A percentile compares a stretch with the other conserved stretches of the same genome.
These are phyloP conservation scores for Thera obeliscata DNA, from an alignment of 2,888 invertebrate species.

Conservation along the genomic window DNA sequence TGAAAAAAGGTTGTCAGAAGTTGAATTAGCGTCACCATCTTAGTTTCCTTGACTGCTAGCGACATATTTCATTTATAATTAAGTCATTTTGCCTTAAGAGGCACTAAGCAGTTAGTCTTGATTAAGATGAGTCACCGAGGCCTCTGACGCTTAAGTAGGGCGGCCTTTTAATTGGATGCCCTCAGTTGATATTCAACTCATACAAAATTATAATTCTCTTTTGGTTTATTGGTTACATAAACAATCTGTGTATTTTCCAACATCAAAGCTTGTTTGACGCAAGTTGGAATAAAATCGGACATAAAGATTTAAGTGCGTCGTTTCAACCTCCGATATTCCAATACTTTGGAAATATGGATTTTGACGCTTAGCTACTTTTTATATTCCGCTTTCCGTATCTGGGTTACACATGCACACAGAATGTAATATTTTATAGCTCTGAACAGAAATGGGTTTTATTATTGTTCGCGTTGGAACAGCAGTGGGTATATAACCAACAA, in stretches of 20 bases:
- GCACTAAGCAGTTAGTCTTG: too few species aligned
- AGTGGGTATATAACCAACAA: conserved; percentile 22
- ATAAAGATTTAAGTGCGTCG: conserved; percentile 46
- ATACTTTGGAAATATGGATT: conserved; percentile 51
- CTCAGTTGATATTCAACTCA: neutral
- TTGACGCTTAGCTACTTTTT: conserved; percentile 37
- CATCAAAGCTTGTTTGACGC: conserved; percentile 35
- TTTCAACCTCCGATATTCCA: conserved; percentile 45
- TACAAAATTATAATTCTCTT: neutral
- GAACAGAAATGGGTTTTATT: conserved; percentile 30
- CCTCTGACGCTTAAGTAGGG: too few species aligned
- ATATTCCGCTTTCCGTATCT: conserved; percentile 38
- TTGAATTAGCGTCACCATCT: too few species aligned
- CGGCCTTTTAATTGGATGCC: too few species aligned
- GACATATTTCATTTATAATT: too few species aligned
- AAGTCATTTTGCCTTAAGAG: too few species aligned
- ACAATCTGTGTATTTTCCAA: conserved; percentile 36
- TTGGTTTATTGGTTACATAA: conserved; percentile 9
- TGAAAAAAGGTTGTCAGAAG: too few species aligned
- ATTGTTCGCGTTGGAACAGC: conserved; percentile 18
- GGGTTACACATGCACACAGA: conserved; percentile 31
- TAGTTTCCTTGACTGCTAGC: too few species aligned
- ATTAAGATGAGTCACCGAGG: too few species aligned
- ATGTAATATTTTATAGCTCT: conserved; percentile 32
- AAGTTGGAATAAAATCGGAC: conserved; percentile 39